These are phyloP conservation scores for Takifugu bimaculatus DNA, from an alignment of 2,113 vertebrate genomes.

Conservation along the genomic window DNA sequence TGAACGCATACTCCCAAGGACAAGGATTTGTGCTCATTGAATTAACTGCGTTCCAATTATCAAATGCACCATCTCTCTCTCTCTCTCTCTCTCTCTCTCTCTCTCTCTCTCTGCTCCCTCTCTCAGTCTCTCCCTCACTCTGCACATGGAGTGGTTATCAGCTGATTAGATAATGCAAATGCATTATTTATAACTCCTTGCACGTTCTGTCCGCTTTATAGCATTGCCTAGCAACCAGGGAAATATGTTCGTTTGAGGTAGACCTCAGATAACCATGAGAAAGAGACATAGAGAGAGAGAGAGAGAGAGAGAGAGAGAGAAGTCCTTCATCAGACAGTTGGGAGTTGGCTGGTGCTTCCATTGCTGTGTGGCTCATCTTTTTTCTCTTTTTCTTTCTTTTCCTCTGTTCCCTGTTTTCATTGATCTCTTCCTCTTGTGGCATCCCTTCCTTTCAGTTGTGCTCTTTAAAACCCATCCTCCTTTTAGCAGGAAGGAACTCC, in stretches of 20 bases:
- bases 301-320: constrained; percentile 13
- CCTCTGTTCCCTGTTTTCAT: constrained; percentile 21
- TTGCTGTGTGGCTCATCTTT: constrained; percentile 54
- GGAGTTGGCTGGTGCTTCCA: constrained; percentile 48
- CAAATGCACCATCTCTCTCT: constrained; percentile 42
- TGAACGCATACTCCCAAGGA: constrained; percentile 54
- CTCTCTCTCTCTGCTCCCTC: no score
- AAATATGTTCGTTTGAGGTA: constrained; percentile 72
- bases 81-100: constrained; percentile 15
- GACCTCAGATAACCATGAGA: constrained; percentile 56
- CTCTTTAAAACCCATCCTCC: constrained; percentile 17
- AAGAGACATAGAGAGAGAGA: constrained; percentile 37
- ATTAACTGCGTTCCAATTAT: constrained; percentile 70
- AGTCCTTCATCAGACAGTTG: constrained; percentile 22
- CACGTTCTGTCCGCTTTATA: constrained; percentile 72
- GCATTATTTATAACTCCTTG: constrained; percentile 82
- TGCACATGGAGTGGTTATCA: constrained; percentile 63
- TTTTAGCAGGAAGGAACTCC: constrained; percentile 3
- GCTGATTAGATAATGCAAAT: constrained; percentile 81
- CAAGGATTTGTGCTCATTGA: constrained; percentile 63
- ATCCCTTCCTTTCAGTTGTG: neutral
- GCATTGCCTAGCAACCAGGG: constrained; percentile 79
- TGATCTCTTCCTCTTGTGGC: neutral
- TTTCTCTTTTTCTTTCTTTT: constrained; percentile 21
- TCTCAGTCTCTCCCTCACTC: constrained; percentile 5